Base-by-base conservation (phyloP, 1,140 invertebrate species). In the Mamestra configurata region DNA sequence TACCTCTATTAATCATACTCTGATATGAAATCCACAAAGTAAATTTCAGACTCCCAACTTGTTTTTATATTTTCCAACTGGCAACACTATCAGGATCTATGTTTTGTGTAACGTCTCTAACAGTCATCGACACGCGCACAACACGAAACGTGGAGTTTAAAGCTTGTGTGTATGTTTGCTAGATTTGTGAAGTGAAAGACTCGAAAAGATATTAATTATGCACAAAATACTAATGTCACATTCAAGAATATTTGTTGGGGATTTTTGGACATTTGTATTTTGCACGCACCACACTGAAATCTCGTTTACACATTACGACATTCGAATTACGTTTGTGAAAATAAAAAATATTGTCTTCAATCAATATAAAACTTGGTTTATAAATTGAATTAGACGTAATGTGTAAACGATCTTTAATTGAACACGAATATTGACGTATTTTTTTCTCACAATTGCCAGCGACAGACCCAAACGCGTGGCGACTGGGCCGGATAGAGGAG, bases 401-500 rank as follows among this genome's bases (percentile, higher is more conserved):
- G 35, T 66, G 61, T 66, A 66, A 66, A 66, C 31, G 59, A 37
- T 3, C 4, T 5, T 2, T 20, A 18, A 64, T 37, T 10, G 10
- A 15, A 40, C 20, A 22, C 15, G 1, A 27, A 49, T 49, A n/a
- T 46, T 70, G 20, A 49, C 10, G 3, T 51, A n/a, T 46, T 4
- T 15, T 77, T 66, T 11, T 31, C 37, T 49, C 20, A 31, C 0
- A 51, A 18, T 22, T 51, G 78, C 93, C 96, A 96, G 97, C 96
- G 84, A 96, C 96, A 77, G 97, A 98, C 95, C 97, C 97, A 80
- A 97, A 97, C 94, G 97, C 97, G 81, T 98, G 97, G 97, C 96
- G 97, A 84, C 96, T 98, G 82, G 97, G 97, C 86, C 96, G 97
- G 89, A 98, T 98, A 93, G 97, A 97, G 95, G 97, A 98, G 95